phyloP scores from a whole-genome alignment of 1,140 invertebrate species.

The Drosophila suzukii region DNA sequence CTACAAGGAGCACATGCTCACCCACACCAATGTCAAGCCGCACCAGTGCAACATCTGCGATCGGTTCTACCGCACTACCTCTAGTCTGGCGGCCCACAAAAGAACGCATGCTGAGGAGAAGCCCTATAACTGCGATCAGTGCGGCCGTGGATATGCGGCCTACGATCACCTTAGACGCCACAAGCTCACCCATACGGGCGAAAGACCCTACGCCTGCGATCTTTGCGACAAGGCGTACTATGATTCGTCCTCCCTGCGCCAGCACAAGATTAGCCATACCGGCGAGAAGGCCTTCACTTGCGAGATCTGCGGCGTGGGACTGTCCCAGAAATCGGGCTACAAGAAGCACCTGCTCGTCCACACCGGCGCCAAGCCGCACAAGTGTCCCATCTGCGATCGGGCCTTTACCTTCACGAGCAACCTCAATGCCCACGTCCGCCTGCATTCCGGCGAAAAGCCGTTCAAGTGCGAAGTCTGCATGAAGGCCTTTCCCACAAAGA shows the following conservation, averaged over 20 bases:
- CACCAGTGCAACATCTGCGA: conserved; percentile 68
- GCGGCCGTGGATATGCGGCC: conserved; percentile 62
- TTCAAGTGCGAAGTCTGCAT: conserved; percentile 69
- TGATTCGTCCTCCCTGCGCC: conserved; percentile 75
- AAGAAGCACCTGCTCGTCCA: conserved; percentile 83
- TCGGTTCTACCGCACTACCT: conserved; percentile 79
- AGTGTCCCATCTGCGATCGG: conserved; percentile 74
- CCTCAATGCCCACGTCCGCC: conserved; percentile 85
- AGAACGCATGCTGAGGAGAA: conserved; percentile 72
- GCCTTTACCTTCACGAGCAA: conserved; percentile 82
- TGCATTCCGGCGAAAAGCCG: conserved; percentile 89
- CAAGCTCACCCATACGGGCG: conserved; percentile 71
- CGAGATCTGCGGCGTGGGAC: conserved; percentile 79
- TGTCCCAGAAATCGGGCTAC: conserved; percentile 82
- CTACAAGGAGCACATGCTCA: conserved; percentile 79
- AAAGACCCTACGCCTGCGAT: conserved; percentile 72
- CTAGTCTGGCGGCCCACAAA: conserved; percentile 74
- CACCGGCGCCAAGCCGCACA: conserved; percentile 76
- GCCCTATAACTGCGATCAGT: conserved; percentile 64
- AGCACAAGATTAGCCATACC: conserved; percentile 79
- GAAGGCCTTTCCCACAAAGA: conserved; percentile 74
- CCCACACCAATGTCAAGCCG: conserved; percentile 73
- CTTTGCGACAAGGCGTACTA: conserved; percentile 80
- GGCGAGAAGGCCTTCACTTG: conserved; percentile 79
- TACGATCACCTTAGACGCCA: conserved; percentile 61